Percentiles rank a stretch among this genome's conserved stretches.
phyloP scores from a whole-genome alignment of 2,888 invertebrate species.

The Lasius platythorax region DNA sequence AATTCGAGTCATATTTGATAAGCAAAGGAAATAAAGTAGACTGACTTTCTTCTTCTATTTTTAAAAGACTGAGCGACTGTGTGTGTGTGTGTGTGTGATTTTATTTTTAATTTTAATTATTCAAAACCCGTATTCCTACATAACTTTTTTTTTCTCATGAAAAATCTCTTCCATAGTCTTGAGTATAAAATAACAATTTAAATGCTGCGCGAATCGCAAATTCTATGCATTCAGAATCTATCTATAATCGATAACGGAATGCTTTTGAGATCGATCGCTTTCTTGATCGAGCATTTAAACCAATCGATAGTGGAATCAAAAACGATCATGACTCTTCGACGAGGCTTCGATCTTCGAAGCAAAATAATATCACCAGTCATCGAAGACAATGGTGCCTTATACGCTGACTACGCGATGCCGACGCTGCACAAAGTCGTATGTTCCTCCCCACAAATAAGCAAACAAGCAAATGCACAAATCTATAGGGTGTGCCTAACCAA shows the following conservation, averaged over 20 bases:
- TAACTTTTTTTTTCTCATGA: too few relatives aligned
- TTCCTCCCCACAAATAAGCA: slow-evolving; percentile 38
- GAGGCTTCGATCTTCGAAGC: slow-evolving; percentile 23
- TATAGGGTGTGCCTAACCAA: slow-evolving; percentile 32
- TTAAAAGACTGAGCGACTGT: too few relatives aligned
- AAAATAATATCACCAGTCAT: slow-evolving; percentile 62
- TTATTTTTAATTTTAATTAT: too few relatives aligned
- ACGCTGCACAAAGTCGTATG: slow-evolving; percentile 50
- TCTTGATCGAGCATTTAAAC: slow-evolving; percentile 20
- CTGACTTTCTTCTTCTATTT: too few relatives aligned
- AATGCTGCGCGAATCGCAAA: neutral
- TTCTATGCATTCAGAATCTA: slow-evolving; percentile 20
- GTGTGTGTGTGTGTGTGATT: too few relatives aligned
- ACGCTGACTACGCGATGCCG: slow-evolving; percentile 33
- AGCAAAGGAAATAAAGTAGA: too few relatives aligned
- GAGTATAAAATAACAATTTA: neutral
- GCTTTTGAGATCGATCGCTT: slow-evolving; percentile 23
- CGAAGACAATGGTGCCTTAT: slow-evolving; percentile 61
- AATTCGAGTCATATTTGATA: too few relatives aligned
- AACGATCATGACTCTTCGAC: slow-evolving; percentile 44
- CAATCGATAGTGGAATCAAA: slow-evolving; percentile 44
- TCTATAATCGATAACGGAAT: neutral
- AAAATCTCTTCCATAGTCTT: too few relatives aligned
- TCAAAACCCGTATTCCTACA: neutral
- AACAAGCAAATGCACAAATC: slow-evolving; percentile 44